Percentiles rank a stretch among this genome's conserved stretches.
Evolutionary conservation across 2,888 invertebrate genomes (phyloP).

Genomic region (Chouioia cunea): DNA sequence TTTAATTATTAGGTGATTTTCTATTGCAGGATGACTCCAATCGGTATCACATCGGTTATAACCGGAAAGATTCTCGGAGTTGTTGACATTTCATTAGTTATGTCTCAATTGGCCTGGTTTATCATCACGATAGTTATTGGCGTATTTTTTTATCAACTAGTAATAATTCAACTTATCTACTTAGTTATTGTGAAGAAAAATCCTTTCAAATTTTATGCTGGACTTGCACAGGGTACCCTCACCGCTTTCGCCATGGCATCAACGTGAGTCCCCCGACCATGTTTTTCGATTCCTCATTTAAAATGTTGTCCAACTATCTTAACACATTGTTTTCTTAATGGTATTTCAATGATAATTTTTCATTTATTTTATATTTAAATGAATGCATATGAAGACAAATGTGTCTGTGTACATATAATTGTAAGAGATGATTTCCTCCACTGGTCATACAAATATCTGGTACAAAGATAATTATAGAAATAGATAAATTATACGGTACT

Average conservation of each 20-base stretch:
- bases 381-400: too few species aligned
- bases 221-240: constrained; percentile 84
- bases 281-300: constrained; percentile 59
- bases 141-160: constrained; percentile 85
- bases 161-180: constrained; percentile 88
- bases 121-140: constrained; percentile 86
- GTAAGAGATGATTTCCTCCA: too few species aligned
- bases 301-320: constrained; percentile 63
- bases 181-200: constrained; percentile 84
- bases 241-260: constrained; percentile 93
- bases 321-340: constrained; percentile 61
- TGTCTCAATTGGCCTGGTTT: constrained; percentile 73
- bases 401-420: too few species aligned
- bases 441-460: too few species aligned
- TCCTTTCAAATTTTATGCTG: constrained; percentile 88
- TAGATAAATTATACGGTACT: too few species aligned
- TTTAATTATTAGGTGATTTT: background rate
- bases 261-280: constrained; percentile 78
- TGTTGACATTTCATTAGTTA: constrained; percentile 73
- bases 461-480: too few species aligned
- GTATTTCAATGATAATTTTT: background rate
- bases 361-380: constrained; percentile 3
- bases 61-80: constrained; percentile 84
- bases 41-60: constrained; percentile 88
- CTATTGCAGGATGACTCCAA: constrained; percentile 76